Percentiles rank a stretch among this genome's conserved stretches.
These are phyloP conservation scores for Phrynocephalus guinanensis DNA, from an alignment of 2,797 vertebrate species.

Conservation along the genomic window DNA sequence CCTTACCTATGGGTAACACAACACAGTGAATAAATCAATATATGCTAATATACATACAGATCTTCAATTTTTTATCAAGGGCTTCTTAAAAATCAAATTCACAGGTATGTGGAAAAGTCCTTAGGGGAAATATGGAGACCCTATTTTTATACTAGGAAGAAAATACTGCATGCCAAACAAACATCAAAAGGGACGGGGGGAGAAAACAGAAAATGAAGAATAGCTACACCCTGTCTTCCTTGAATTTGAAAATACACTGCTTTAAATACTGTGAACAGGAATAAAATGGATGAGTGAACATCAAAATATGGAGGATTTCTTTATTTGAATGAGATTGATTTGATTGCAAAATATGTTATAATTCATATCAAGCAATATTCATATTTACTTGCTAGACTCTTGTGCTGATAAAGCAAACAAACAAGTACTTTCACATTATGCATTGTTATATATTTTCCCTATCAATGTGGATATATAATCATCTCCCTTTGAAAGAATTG, in stretches of 20 bases:
- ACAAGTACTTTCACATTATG: background rate
- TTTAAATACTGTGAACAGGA: slow-evolving; percentile 5
- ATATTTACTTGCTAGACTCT: background rate
- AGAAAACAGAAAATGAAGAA: background rate
- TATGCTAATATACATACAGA: slow-evolving; percentile 81
- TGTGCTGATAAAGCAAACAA: background rate
- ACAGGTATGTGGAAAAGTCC: slow-evolving; percentile 71
- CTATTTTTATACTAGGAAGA: slow-evolving; percentile 38
- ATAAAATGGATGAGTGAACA: background rate
- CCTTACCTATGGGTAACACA: slow-evolving; percentile 84
- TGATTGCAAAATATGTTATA: background rate
- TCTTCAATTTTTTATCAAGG: slow-evolving; percentile 80
- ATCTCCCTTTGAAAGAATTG: background rate
- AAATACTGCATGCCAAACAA: slow-evolving; percentile 49
- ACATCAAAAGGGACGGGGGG: background rate
- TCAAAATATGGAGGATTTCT: background rate
- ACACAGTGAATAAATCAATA: slow-evolving; percentile 87
- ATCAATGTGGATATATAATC: background rate
- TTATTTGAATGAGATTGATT: background rate
- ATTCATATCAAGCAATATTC: background rate
- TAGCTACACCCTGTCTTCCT: background rate
- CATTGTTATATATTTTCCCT: background rate
- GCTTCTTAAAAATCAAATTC: slow-evolving; percentile 75
- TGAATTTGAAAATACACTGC: background rate
- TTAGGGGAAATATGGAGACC: slow-evolving; percentile 42